Conservation (phyloP, 2,888 invertebrate genomes). For the Criorhina ranunculi region DNA sequence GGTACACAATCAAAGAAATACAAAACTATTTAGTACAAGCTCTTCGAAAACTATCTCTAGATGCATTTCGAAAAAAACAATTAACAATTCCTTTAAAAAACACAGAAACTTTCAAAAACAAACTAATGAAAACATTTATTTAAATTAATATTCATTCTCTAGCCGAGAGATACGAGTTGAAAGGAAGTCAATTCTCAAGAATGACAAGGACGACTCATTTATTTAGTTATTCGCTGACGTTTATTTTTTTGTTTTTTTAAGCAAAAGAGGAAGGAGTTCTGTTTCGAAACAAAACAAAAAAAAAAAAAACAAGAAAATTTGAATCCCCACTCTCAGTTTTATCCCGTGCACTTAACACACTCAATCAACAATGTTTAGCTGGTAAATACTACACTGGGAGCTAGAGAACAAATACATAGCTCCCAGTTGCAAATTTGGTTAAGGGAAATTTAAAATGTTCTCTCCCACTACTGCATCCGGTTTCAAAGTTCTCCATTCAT, state of each 20-base stretch:
- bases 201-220: slow-evolving; percentile 11
- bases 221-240: background rate
- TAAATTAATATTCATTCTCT: slow-evolving; percentile 65
- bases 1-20: too few relatives aligned
- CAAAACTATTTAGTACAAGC: background rate
- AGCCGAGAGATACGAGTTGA: background rate
- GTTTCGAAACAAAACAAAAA: slow-evolving; percentile 21
- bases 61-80: background rate
- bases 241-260: too few relatives aligned
- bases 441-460: slow-evolving; percentile 60
- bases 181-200: slow-evolving; percentile 4
- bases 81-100: slow-evolving; percentile 13
- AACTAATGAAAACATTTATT: slow-evolving; percentile 68
- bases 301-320: slow-evolving; percentile 8
- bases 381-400: slow-evolving; percentile 40
- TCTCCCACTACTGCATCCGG: slow-evolving; percentile 11
- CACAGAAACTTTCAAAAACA: slow-evolving; percentile 39
- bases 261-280: too few relatives aligned
- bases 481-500: too few relatives aligned
- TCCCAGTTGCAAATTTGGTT: slow-evolving; percentile 67
- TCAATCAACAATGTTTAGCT: slow-evolving; percentile 65
- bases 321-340: background rate
- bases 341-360: slow-evolving; percentile 32
- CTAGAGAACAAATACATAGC: too few relatives aligned
- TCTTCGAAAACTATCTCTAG: too few relatives aligned